A percentile compares a stretch with the other conserved stretches of the same genome.
phyloP scores from a whole-genome alignment of 37 sponge, comb jelly and placozoan species.

The Aplysina aerophoba region DNA sequence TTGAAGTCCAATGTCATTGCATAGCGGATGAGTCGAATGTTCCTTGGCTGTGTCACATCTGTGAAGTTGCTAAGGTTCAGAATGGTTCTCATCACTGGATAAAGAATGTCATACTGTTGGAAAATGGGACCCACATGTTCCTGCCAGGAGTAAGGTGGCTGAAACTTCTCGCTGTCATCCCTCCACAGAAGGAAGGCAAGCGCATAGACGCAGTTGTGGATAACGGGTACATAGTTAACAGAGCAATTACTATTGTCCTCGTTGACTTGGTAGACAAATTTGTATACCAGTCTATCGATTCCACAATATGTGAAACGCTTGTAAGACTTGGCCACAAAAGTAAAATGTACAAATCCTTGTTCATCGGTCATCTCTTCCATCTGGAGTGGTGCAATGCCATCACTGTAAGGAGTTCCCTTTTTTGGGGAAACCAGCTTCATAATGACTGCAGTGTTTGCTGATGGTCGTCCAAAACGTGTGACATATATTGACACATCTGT shows the following conservation, averaged over 20 bases:
- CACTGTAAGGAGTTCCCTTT: too few species aligned
- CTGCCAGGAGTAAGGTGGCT: conserved; percentile 14
- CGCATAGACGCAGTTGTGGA: background rate
- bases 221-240: background rate
- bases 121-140: conserved; percentile 45
- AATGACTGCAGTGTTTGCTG: background rate
- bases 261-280: conserved; percentile 7
- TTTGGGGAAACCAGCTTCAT: background rate
- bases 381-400: background rate
- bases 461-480: background rate
- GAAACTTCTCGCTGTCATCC: background rate
- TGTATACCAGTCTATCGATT: conserved; percentile 36
- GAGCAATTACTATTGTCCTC: background rate
- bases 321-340: too few species aligned
- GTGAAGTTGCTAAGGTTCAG: conserved; percentile 47
- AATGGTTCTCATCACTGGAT: conserved; percentile 57
- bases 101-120: conserved; percentile 25
- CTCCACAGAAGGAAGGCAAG: background rate
- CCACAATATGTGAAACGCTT: too few species aligned
- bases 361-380: background rate
- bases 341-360: conserved; percentile 18
- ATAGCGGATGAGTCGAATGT: conserved; percentile 32
- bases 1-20: conserved; percentile 35
- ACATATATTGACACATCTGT: background rate
- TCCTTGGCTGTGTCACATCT: conserved; percentile 23